Base-by-base conservation (phyloP, 2,888 invertebrate species). In the Drosophila demipolita region DNA sequence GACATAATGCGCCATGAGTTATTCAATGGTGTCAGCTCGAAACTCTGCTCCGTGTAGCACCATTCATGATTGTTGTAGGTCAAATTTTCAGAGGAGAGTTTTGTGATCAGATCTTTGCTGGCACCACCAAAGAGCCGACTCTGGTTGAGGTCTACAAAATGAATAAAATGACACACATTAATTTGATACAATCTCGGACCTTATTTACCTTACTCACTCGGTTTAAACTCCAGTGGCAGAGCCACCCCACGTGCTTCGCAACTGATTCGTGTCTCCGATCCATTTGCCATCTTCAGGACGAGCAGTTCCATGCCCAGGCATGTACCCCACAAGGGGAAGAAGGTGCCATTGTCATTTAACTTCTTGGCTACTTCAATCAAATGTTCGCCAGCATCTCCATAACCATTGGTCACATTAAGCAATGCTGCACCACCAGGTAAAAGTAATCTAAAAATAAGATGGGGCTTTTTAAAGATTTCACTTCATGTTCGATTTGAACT, bases 231-330 rank as follows among this genome's bases (percentile, higher is more conserved):
- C 17, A 98, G 92, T 0, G 96, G 95, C 58, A 96, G 87, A 15
- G 95, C 93, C n/a, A 95, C 94, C 60, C 94, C 94, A 8, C 90
- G 84, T 0, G 96, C 95, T 36, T 94, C 92, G 88, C 97, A 97
- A 32, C 91, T 78, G 3, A 93, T 93, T 67, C 97, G 94, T 60
- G 95, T 94, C 67, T 97, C 95, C 23, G 91, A 91, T 4, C 87
- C 83, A 59, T 94, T 92, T 3, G 95, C 93, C 32, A 94, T 95
- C 2, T 96, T 92, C 72, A 95, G 95, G 11, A 96, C 94, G 52
- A 98, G 91, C 33, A 97, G 93, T 91, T 99, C 97, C 93, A 98
- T 97, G 29, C 98, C 98, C 38, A 98, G 94, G 87, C 98, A 98
- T 1, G 96, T 98, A 0, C 97, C 98, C 94, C 97, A 97, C 52